Base-by-base conservation (phyloP, 1,140 invertebrate species). In the Drosophila ogumai region DNA sequence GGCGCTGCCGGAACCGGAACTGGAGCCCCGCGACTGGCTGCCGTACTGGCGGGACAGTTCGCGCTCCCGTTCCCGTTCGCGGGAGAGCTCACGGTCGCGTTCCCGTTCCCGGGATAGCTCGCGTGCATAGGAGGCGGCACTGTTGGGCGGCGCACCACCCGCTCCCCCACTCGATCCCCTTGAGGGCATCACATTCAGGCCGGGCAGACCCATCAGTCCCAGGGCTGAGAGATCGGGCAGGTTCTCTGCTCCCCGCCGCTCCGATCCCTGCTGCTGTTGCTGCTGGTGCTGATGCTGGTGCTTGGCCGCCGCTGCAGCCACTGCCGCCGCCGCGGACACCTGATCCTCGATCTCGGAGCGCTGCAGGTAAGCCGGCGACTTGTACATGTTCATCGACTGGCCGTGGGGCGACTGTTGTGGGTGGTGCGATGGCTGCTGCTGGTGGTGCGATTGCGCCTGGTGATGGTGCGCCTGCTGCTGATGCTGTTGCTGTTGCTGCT, bases 341-440 rank as follows among this genome's bases (percentile, higher is more conserved):
- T 91, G 91, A 69, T 92, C 91, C 56, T 92, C 91, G 31, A 92
- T 92, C 65, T 92, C 91, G 31, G 91, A 92, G 7, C 91, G 72
- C 17, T 92, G 91, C 66, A 92, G 58, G 61, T 92, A 92, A 0
- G 91, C 91, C 31, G 91, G 91, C 0, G 91, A 91, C 58, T 92
- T 92, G 75, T 92, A 92, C 87, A 92, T 92, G 57, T 91, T 92
- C 90, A 92, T 90, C 10, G 91, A 85, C 67, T 88, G 91, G 3
- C 65, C 58, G 38, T 91, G 75, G 7, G 91, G 91, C 52, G 91
- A 91, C 56, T 91, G 86, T 22, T 90, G 79, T 0, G 80, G 79
- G 41, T 90, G 86, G 32, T 90, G 86, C 41, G 86, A 82, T 9
- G 80, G 65, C 17, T 88, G 87, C 22, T 88, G 87, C 15, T 91